These are phyloP conservation scores for Atethmia centrago DNA, from an alignment of 2,888 invertebrate genomes.

Conservation along the genomic window DNA sequence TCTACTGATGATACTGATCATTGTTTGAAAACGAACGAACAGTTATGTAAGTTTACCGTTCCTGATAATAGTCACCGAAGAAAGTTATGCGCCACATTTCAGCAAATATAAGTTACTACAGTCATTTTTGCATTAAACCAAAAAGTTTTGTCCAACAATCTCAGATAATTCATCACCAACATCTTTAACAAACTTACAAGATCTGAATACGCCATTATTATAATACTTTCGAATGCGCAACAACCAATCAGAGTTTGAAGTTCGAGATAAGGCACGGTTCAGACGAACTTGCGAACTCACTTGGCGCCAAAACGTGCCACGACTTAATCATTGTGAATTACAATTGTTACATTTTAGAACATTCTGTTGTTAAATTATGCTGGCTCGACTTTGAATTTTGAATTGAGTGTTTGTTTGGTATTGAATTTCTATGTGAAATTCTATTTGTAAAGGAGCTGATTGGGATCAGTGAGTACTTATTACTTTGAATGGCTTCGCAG, in stretches of 20 bases:
- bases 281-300: conserved; percentile 69
- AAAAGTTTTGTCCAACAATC: conserved; percentile 30
- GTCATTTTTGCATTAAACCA: not conserved
- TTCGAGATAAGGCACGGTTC: conserved; percentile 73
- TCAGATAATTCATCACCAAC: conserved; percentile 34
- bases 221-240: conserved; percentile 63
- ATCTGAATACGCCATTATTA: conserved; percentile 64
- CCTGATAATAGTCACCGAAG: not conserved
- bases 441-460: conserved; percentile 27
- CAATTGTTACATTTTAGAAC: conserved; percentile 65
- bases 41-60: not conserved
- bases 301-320: conserved; percentile 67
- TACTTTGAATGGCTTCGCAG: conserved; percentile 13
- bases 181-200: conserved; percentile 41
- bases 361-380: conserved; percentile 53
- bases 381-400: conserved; percentile 31
- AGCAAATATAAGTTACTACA: not conserved
- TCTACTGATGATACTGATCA: not conserved
- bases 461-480: conserved; percentile 16
- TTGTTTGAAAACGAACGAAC: not conserved
- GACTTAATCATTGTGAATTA: conserved; percentile 71
- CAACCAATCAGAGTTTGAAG: conserved; percentile 67
- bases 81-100: not conserved
- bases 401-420: conserved; percentile 28
- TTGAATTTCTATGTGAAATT: conserved; percentile 35